These are phyloP conservation scores for Rhynchopsitta pachyrhyncha DNA, from an alignment of 2,113 vertebrate species.

Conservation along the genomic window DNA sequence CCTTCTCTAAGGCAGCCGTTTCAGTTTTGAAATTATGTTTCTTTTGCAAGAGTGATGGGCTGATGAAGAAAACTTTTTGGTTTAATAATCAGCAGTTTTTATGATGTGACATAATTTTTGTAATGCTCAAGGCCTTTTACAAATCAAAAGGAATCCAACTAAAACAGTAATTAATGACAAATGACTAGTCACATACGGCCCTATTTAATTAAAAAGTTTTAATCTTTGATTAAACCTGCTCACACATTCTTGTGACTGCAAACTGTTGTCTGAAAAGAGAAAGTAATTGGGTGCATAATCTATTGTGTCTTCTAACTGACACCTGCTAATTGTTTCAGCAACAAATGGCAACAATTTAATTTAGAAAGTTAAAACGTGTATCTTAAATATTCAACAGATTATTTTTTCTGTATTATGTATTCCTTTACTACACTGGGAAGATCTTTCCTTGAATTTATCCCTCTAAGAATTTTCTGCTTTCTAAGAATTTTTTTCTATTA, in stretches of 20 bases:
- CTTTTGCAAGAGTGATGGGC: slow-evolving; percentile 53
- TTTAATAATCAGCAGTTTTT: slow-evolving; percentile 77
- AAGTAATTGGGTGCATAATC: slow-evolving; percentile 66
- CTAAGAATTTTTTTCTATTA: not conserved
- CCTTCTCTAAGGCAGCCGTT: slow-evolving; percentile 47
- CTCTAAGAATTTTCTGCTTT: not conserved
- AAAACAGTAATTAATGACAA: slow-evolving; percentile 83
- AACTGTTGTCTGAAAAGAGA: slow-evolving; percentile 74
- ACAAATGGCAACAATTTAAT: slow-evolving; percentile 49
- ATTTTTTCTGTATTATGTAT: not conserved
- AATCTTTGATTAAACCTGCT: slow-evolving; percentile 80
- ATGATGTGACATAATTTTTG: slow-evolving; percentile 67
- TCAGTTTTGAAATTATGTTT: slow-evolving; percentile 64
- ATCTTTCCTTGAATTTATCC: not conserved
- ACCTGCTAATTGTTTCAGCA: slow-evolving; percentile 70
- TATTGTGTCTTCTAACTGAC: slow-evolving; percentile 70
- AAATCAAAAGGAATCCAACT: slow-evolving; percentile 78
- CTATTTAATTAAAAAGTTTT: slow-evolving; percentile 81
- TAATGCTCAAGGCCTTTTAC: slow-evolving; percentile 67
- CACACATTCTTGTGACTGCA: slow-evolving; percentile 67
- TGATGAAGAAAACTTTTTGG: slow-evolving; percentile 71
- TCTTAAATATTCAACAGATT: not conserved
- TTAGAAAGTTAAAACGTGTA: slow-evolving; percentile 48
- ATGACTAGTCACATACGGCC: slow-evolving; percentile 72
- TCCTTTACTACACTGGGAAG: not conserved